phyloP scores from a whole-genome alignment of 2,888 invertebrate genomes.

The Leptura quadrifasciata region DNA sequence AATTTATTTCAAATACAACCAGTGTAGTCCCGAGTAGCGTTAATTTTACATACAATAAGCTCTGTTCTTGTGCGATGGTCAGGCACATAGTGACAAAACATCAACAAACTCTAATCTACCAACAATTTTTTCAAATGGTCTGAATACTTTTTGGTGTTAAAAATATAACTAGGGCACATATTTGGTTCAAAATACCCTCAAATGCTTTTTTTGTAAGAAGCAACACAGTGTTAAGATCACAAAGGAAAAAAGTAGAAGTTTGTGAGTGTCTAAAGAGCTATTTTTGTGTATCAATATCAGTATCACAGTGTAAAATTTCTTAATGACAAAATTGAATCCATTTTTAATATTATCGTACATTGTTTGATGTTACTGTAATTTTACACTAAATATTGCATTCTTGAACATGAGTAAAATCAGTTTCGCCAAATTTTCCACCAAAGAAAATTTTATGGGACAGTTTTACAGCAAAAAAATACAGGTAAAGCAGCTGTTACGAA shows the following conservation, averaged over 20 bases:
- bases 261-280: constrained; percentile 27
- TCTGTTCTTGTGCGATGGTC: constrained; percentile 43
- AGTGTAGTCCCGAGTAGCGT: constrained; percentile 18
- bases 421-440: no score
- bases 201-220: constrained; percentile 23
- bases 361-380: constrained; percentile 2
- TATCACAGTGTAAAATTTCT: constrained; percentile 23
- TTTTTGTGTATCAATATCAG: constrained; percentile 24
- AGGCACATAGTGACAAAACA: constrained; percentile 48
- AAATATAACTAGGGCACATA: constrained; percentile 43
- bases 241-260: constrained; percentile 16
- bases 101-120: constrained; percentile 43
- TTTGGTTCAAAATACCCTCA: constrained; percentile 22
- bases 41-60: constrained; percentile 38
- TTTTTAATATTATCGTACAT: constrained; percentile 14
- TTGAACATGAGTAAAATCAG: neutral
- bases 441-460: no score
- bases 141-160: constrained; percentile 64
- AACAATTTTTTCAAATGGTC: constrained; percentile 43
- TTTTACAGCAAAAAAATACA: no score
- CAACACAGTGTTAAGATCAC: constrained; percentile 28
- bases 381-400: constrained; percentile 2
- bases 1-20: constrained; percentile 18
- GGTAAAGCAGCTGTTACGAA: no score
- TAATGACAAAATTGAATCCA: constrained; percentile 5